phyloP scores from a whole-genome alignment of 2,888 invertebrate genomes.

The Drosophila multiciliata region DNA sequence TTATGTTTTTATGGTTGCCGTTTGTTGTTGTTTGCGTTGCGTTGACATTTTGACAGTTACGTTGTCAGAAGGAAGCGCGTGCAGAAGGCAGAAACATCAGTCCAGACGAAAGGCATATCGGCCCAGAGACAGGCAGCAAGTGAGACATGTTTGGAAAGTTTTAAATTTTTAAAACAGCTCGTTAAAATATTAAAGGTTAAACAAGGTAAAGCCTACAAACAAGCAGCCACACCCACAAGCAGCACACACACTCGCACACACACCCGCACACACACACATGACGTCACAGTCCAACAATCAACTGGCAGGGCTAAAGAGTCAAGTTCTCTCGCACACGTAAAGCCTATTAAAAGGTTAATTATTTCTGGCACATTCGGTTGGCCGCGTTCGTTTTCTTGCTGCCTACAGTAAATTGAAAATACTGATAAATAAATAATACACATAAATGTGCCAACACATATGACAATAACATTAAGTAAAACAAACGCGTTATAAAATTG shows the following conservation, averaged over 20 bases:
- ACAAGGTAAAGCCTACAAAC: slow-evolving; percentile 24
- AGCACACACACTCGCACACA: slow-evolving; percentile 9
- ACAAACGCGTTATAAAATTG: not conserved
- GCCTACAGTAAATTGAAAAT: slow-evolving; percentile 29
- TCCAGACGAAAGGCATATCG: slow-evolving; percentile 23
- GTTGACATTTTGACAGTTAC: slow-evolving; percentile 79
- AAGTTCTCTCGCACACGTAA: slow-evolving; percentile 12
- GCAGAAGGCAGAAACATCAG: slow-evolving; percentile 59
- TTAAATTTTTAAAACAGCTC: slow-evolving; percentile 78
- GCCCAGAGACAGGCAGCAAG: slow-evolving; percentile 31
- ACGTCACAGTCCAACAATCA: slow-evolving; percentile 3
- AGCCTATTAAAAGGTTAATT: slow-evolving; percentile 76
- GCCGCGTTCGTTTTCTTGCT: slow-evolving; percentile 53
- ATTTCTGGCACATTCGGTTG: slow-evolving; percentile 74
- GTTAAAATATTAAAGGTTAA: slow-evolving; percentile 81
- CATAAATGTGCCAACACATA: not conserved
- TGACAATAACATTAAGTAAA: slow-evolving; percentile 4
- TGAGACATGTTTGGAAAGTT: slow-evolving; percentile 75
- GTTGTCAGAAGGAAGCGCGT: slow-evolving; percentile 42
- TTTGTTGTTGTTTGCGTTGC: slow-evolving; percentile 58
- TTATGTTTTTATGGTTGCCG: slow-evolving; percentile 13
- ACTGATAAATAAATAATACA: slow-evolving; percentile 15
- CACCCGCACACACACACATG: slow-evolving; percentile 13
- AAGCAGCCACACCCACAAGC: slow-evolving; percentile 18
- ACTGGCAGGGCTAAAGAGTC: slow-evolving; percentile 25